A percentile compares a stretch with the other conserved stretches of the same genome.
Evolutionary conservation across 2,797 vertebrate genomes (phyloP).

Genomic region (Australoheros facetus): DNA sequence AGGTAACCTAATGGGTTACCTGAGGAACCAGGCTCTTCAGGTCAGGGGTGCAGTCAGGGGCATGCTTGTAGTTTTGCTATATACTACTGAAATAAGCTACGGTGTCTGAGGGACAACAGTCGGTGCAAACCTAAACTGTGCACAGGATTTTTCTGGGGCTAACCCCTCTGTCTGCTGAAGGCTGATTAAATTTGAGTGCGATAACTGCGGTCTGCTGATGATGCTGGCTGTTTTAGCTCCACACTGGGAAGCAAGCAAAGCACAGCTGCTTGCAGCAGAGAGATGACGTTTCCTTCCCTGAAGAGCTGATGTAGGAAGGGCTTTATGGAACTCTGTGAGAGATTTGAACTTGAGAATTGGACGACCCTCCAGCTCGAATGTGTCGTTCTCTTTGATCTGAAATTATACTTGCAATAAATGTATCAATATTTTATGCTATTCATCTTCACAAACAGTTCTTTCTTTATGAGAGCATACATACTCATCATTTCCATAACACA

Average conservation of each 20-base stretch:
- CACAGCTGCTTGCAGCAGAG: not conserved
- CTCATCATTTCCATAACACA: not conserved
- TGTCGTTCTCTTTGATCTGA: not conserved
- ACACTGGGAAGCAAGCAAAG: not conserved
- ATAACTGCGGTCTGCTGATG: not conserved
- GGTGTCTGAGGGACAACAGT: not conserved
- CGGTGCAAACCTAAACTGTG: not conserved
- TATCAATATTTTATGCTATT: too few relatives aligned
- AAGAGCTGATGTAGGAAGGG: not conserved
- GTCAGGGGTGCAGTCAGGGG: too few relatives aligned
- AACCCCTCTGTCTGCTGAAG: not conserved
- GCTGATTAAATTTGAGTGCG: not conserved
- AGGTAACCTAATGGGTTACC: too few relatives aligned
- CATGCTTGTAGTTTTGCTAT: too few relatives aligned
- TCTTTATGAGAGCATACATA: not conserved
- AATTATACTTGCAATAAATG: too few relatives aligned
- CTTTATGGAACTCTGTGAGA: not conserved
- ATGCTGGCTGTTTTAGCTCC: not conserved
- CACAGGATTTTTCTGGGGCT: fast-evolving
- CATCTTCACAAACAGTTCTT: not conserved
- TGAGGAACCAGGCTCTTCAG: too few relatives aligned
- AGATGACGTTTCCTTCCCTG: fast-evolving
- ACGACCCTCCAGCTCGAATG: too few relatives aligned
- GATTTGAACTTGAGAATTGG: not conserved
- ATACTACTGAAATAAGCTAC: not conserved